phyloP scores from a whole-genome alignment of 1,140 invertebrate genomes.

The Drosophila quadrilineata region DNA sequence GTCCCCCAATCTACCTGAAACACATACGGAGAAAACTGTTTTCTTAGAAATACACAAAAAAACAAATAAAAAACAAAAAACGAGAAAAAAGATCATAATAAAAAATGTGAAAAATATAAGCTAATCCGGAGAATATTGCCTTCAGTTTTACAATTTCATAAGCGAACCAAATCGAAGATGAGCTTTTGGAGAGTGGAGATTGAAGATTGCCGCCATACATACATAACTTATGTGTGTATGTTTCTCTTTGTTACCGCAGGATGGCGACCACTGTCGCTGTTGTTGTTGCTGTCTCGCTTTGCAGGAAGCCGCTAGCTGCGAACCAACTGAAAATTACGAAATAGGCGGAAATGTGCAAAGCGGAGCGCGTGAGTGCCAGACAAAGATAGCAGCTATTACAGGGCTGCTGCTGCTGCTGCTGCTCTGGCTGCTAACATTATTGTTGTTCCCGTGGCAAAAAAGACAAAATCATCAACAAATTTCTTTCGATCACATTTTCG shows the following conservation, averaged over 20 bases:
- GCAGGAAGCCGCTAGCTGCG: too few relatives aligned
- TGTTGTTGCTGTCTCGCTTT: conserved; percentile 13
- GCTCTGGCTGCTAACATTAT: conserved; percentile 1
- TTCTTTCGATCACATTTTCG: conserved; percentile 37
- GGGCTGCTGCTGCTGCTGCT: not conserved
- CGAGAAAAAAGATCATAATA: not conserved
- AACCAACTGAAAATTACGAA: conserved; percentile 39
- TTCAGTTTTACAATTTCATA: not conserved
- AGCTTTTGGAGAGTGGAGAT: too few relatives aligned
- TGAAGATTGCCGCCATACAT: conserved; percentile 22
- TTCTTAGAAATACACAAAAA: conserved; percentile 2
- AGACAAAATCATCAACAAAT: conserved; percentile 23
- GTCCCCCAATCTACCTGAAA: not conserved
- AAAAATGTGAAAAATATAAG: conserved; percentile 3
- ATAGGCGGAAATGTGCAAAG: conserved; percentile 27
- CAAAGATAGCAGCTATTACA: conserved; percentile 14
- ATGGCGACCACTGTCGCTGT: conserved; percentile 6
- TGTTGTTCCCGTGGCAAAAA: conserved; percentile 27
- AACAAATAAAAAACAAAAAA: not conserved
- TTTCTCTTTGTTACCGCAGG: conserved; percentile 16
- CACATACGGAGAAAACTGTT: not conserved
- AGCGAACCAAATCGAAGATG: not conserved
- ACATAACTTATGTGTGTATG: conserved; percentile 13
- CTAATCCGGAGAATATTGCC: conserved; percentile 1
- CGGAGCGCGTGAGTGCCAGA: not conserved